Evolutionary conservation across 2,113 vertebrate species (phyloP).

Genomic region (Megaceryle maxima): DNA sequence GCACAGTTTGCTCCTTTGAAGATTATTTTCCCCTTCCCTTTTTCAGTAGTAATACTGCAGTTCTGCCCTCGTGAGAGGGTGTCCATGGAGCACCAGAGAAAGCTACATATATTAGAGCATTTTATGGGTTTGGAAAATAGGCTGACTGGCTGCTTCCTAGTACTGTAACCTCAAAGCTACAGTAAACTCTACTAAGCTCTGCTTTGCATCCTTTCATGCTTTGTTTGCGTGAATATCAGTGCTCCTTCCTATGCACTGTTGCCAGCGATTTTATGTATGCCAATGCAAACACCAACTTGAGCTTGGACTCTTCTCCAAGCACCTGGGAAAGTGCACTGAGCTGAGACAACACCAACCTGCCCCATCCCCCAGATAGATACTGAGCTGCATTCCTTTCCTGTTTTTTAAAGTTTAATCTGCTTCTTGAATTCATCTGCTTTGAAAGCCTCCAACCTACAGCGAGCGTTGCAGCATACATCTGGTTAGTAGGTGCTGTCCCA

Average conservation of each 20-base stretch:
- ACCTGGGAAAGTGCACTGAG: slow-evolving; percentile 60
- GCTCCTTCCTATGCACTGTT: slow-evolving; percentile 45
- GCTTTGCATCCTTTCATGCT: slow-evolving; percentile 64
- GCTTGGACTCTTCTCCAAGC: slow-evolving; percentile 55
- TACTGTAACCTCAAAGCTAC: slow-evolving; percentile 57
- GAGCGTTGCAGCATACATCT: not conserved
- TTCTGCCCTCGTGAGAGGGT: not conserved
- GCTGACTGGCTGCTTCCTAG: slow-evolving; percentile 54
- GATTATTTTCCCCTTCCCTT: not conserved
- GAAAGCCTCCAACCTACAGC: slow-evolving; percentile 1
- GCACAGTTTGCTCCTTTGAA: not conserved
- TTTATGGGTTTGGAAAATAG: slow-evolving; percentile 43
- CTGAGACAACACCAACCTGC: slow-evolving; percentile 43
- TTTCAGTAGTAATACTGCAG: slow-evolving; percentile 4
- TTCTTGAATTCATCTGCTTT: slow-evolving; percentile 16
- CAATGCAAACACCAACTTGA: slow-evolving; percentile 51
- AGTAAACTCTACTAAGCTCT: slow-evolving; percentile 61
- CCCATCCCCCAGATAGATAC: slow-evolving; percentile 1
- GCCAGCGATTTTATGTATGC: slow-evolving; percentile 42
- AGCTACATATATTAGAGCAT: slow-evolving; percentile 15
- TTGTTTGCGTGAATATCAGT: slow-evolving; percentile 57
- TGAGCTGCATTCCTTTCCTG: slow-evolving; percentile 55
- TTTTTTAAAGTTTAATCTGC: slow-evolving; percentile 2
- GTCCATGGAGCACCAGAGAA: not conserved
- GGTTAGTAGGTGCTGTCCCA: slow-evolving; percentile 3